Base-by-base conservation (phyloP, 1,140 invertebrate species). In the Ctenoplectra terminalis region DNA sequence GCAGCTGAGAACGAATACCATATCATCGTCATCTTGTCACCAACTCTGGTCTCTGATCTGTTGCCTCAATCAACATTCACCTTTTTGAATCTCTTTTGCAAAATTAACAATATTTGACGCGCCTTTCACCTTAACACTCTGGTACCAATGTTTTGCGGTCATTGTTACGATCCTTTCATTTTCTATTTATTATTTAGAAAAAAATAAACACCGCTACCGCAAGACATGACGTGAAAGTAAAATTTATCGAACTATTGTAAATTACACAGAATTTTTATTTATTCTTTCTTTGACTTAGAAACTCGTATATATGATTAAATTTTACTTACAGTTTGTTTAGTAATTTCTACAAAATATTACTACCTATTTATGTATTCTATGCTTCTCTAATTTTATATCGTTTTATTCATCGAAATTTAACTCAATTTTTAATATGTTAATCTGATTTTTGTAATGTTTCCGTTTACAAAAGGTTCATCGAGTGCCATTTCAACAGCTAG, bases 11-110 rank as follows among this genome's bases (percentile, higher is more conserved):
- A 70, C 31, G 26, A 71, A 50, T 29, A 40, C 56, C 58, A 8
- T 31, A 37, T 34, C 31, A 60, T 29, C 34, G 66, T 78, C 63
- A 61, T 48, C 66, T 61, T 71, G 76, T 79, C 76, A 61, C 46
- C 76, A 61, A 79, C 54, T 31, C 15, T 37, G 43, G 43, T 20
- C 46, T 46, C 40, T 46, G 63, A 77, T 77, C 50, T 46, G 20
- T 52, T 58, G 26, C 34, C 31, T 46, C 52, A 69, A 77, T 77
- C 63, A 77, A 69, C 74, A 29, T 58, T 58, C 74, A 46, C 50
- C 31, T 58, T 58, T 74, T 43, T 20, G 2, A 2, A 26, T 58
- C 20, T 46, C 48, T 56, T 43, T 58, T 17, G 40, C 29, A 23
- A 70, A 48, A 48, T 1, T 43, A 66, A 69, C 34, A 5, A 48